phyloP scores from a whole-genome alignment of 64 coral and sea anemone species.

The Montipora efflorescens region DNA sequence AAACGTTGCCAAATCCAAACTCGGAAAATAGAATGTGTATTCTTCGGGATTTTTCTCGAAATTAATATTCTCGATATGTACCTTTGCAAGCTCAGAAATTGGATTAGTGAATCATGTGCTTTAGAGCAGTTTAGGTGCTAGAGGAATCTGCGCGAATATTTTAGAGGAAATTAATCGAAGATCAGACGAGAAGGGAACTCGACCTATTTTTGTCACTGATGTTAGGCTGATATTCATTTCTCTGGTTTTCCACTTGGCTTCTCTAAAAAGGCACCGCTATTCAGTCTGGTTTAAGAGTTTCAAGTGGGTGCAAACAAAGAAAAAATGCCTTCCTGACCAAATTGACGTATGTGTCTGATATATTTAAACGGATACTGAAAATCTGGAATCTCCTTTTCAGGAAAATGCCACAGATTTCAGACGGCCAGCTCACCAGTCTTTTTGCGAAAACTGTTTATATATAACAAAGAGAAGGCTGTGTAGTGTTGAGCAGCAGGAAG shows the following conservation, averaged over 20 bases:
- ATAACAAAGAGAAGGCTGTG: not conserved
- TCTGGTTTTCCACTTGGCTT: conserved; percentile 14
- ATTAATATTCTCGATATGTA: not conserved
- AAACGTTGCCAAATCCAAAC: not conserved
- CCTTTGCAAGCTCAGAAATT: not conserved
- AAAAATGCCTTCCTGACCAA: not conserved
- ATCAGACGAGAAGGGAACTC: not conserved
- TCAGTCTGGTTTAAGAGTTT: not conserved
- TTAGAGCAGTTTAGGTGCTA: not conserved
- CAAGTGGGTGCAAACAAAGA: conserved; percentile 32
- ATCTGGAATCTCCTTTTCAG: not conserved
- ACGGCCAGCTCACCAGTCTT: not conserved
- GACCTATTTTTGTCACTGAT: not conserved
- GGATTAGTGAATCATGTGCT: not conserved
- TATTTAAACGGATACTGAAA: not conserved
- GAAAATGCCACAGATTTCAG: not conserved
- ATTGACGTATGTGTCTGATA: not conserved
- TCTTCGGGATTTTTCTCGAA: not conserved
- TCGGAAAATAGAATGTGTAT: not conserved
- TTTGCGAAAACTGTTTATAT: not conserved
- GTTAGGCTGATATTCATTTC: not conserved
- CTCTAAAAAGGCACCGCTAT: not conserved
- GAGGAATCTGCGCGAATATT: not conserved
- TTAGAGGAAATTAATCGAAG: not conserved
- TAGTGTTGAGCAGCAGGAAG: not conserved